These are phyloP conservation scores for Acestrorhynchus altus DNA, from an alignment of 2,797 vertebrate genomes.

Conservation along the genomic window DNA sequence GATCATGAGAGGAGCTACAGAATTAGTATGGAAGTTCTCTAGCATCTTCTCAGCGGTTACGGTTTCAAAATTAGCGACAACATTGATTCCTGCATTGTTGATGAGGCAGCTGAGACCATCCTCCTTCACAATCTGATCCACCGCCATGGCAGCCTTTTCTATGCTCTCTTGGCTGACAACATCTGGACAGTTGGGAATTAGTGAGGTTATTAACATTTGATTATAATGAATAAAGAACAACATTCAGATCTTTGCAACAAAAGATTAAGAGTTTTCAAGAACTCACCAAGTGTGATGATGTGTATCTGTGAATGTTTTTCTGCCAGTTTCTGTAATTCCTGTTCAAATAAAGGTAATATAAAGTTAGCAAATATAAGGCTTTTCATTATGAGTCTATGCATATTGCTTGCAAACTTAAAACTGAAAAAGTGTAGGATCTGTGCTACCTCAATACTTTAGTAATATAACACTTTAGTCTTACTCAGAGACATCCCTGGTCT, in stretches of 20 bases:
- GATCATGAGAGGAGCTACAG: conserved; percentile 81
- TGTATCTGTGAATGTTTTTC: conserved; percentile 68
- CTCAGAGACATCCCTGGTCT: too few species aligned
- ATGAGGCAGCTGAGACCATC: conserved; percentile 82
- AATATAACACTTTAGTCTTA: too few species aligned
- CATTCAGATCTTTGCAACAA: neutral
- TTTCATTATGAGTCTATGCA: too few species aligned
- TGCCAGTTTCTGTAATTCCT: conserved; percentile 73
- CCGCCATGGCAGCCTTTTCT: conserved; percentile 73
- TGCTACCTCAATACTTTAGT: too few species aligned
- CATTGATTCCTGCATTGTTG: conserved; percentile 83
- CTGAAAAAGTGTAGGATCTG: too few species aligned
- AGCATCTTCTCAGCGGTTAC: conserved; percentile 82
- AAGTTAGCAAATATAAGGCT: neutral
- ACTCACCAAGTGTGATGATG: conserved; percentile 70
- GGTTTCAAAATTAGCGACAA: conserved; percentile 74
- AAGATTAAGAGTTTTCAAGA: neutral
- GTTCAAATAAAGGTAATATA: conserved; percentile 17
- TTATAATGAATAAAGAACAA: neutral
- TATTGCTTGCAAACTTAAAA: too few species aligned
- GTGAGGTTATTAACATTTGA: neutral
- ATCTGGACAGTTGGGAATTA: conserved; percentile 64
- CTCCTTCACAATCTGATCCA: conserved; percentile 73
- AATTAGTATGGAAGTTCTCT: conserved; percentile 79
- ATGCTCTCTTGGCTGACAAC: conserved; percentile 80